A percentile compares a stretch with the other conserved stretches of the same genome.
Evolutionary conservation across 2,888 invertebrate species (phyloP).

Genomic region (Andrena chrysosceles): DNA sequence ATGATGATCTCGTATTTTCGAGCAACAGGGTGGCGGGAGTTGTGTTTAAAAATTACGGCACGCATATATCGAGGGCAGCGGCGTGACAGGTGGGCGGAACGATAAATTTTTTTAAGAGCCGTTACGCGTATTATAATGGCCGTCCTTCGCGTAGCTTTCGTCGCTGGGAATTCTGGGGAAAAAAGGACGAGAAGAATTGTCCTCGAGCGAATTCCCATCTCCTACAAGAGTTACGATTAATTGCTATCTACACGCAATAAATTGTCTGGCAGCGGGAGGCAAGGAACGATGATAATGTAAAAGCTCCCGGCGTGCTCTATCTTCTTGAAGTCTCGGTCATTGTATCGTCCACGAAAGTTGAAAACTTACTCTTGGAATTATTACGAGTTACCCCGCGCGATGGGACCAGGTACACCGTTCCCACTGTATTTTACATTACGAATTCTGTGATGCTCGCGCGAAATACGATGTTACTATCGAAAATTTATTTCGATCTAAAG

Average conservation of each 20-base stretch:
- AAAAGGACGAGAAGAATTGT: slow-evolving; percentile 48
- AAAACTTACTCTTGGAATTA: slow-evolving; percentile 67
- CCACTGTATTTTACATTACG: slow-evolving; percentile 2
- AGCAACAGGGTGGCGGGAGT: neutral
- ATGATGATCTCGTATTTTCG: neutral
- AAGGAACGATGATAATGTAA: slow-evolving; percentile 49
- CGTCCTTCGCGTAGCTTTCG: slow-evolving; percentile 43
- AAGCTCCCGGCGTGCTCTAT: slow-evolving; percentile 50
- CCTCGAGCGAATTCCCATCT: slow-evolving; percentile 53
- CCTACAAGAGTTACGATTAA: slow-evolving; percentile 56
- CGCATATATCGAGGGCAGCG: slow-evolving; percentile 48
- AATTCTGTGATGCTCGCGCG: slow-evolving; percentile 31
- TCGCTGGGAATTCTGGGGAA: slow-evolving; percentile 18
- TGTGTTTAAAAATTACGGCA: slow-evolving; percentile 62
- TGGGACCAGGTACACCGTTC: slow-evolving; percentile 35
- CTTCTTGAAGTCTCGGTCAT: slow-evolving; percentile 63
- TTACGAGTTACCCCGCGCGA: slow-evolving; percentile 47
- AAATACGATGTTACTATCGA: slow-evolving; percentile 21
- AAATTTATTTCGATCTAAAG: slow-evolving; percentile 4
- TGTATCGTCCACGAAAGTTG: slow-evolving; percentile 67
- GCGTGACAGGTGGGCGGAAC: slow-evolving; percentile 39
- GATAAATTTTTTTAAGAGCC: slow-evolving; percentile 68
- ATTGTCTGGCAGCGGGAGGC: slow-evolving; percentile 33
- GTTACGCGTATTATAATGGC: slow-evolving; percentile 62
- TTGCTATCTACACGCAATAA: slow-evolving; percentile 67